Conservation (phyloP, 2,113 vertebrate genomes). For the Marmota monax region DNA sequence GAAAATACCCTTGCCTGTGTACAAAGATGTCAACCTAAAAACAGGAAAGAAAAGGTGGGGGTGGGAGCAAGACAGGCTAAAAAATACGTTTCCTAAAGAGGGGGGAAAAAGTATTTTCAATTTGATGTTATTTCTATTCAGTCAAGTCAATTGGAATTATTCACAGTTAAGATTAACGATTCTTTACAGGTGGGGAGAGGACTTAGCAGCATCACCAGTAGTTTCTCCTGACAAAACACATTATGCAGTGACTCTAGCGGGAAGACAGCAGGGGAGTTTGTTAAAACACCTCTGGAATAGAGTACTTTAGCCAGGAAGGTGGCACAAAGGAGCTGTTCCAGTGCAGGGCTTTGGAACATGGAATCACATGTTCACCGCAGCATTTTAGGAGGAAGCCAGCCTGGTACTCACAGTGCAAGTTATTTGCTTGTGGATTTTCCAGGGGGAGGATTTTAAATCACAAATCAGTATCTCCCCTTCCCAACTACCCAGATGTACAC, state of each 20-base stretch:
- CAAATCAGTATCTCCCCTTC: background rate
- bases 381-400: background rate
- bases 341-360: background rate
- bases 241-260: background rate
- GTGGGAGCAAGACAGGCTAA: background rate
- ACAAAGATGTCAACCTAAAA: slow-evolving; percentile 39
- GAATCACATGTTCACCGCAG: background rate
- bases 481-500: background rate
- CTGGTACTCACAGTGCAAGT: background rate
- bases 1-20: slow-evolving; percentile 32
- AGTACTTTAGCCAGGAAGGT: background rate
- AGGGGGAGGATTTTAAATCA: background rate
- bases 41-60: background rate
- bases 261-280: slow-evolving; percentile 15
- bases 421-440: slow-evolving; percentile 31
- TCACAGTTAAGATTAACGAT: slow-evolving; percentile 50
- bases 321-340: background rate
- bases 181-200: slow-evolving; percentile 10
- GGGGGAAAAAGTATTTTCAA: slow-evolving; percentile 13
- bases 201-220: background rate
- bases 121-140: slow-evolving; percentile 64
- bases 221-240: slow-evolving; percentile 65
- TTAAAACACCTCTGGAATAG: slow-evolving; percentile 1
- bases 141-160: slow-evolving; percentile 50
- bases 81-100: slow-evolving; percentile 44